These are phyloP conservation scores for Archips xylosteana DNA, from an alignment of 2,888 invertebrate species.

Conservation along the genomic window DNA sequence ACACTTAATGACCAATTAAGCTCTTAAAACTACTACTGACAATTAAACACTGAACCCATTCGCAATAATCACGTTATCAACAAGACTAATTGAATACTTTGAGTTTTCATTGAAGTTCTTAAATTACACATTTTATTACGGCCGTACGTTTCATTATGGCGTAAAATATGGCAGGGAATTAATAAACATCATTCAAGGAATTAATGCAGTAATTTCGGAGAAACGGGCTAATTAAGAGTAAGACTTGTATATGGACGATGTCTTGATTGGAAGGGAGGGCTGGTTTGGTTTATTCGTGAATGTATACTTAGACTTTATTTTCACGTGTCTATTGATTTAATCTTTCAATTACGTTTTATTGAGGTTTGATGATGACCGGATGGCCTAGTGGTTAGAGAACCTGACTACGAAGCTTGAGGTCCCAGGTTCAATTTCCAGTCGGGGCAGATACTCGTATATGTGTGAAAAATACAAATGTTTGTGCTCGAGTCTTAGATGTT, in stretches of 20 bases:
- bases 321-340: not conserved
- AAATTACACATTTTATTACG: slow-evolving; percentile 31
- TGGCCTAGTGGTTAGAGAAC: too few relatives aligned
- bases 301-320: not conserved
- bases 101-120: slow-evolving; percentile 34
- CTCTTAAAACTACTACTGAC: slow-evolving; percentile 24
- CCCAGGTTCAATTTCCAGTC: too few relatives aligned
- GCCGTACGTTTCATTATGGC: slow-evolving; percentile 15
- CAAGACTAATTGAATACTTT: slow-evolving; percentile 32
- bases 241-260: slow-evolving; percentile 31
- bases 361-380: too few relatives aligned
- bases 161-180: slow-evolving; percentile 43
- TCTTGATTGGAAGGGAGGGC: slow-evolving; percentile 21
- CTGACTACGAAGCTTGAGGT: too few relatives aligned
- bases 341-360: too few relatives aligned
- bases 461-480: too few relatives aligned
- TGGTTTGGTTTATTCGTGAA: not conserved
- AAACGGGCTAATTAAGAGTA: slow-evolving; percentile 37
- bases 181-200: slow-evolving; percentile 61
- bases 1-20: slow-evolving; percentile 21
- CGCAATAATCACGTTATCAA: slow-evolving; percentile 21
- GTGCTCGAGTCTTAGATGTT: too few relatives aligned
- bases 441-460: too few relatives aligned
- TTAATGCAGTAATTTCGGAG: slow-evolving; percentile 63
- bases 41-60: slow-evolving; percentile 23